Base-by-base conservation (phyloP, 2,888 invertebrate species). In the Protula sp. region DNA sequence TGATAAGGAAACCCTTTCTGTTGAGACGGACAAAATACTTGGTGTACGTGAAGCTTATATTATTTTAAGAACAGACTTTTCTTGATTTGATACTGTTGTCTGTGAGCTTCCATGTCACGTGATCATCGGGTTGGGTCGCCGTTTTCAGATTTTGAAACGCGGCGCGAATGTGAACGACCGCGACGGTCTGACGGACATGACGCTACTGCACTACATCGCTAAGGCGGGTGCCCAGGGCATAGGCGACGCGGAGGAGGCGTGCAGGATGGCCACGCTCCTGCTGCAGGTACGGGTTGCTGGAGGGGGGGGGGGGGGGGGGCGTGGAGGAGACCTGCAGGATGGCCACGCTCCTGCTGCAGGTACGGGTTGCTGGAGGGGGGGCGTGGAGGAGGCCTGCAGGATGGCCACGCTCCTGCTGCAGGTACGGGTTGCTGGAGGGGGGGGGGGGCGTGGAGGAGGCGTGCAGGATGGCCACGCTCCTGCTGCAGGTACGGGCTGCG, bases 131-230 rank as follows among this genome's bases (percentile, higher is more conserved):
- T n/a, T n/a, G n/a, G n/a, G n/a, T n/a, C n/a, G n/a, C n/a, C 5
- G 26, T 55, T 68, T 68, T 4, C 71, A 83, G 83, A 77, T 82
- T 54, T 68, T 83, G 52, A 77, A 75, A 51, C 68, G 81, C 58
- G 83, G 82, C 24, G 81, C 80, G 47, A 79, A 82, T 70, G 77
- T 83, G 53, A 80, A 84, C 70, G 83, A 84, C 65, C 65, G 83
- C 57, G 84, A 84, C 74, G 82, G 82, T 2, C 69, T 84, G 30
- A 83, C 84, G 2, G 84, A 84, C 67, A 84, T 83, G 83, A 84
- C 83, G 1, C 67, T 84, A 51, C 71, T 84, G 24, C 83, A 84
- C 68, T 84, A 82, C 73, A 82, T 82, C n/a, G 79, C 81, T 64
- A 84, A 83, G 72, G 79, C 83, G 26, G 84, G 84, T 29, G 82